Evolutionary conservation across 2,113 vertebrate species (phyloP).

Genomic region (Elephantulus edwardii): DNA sequence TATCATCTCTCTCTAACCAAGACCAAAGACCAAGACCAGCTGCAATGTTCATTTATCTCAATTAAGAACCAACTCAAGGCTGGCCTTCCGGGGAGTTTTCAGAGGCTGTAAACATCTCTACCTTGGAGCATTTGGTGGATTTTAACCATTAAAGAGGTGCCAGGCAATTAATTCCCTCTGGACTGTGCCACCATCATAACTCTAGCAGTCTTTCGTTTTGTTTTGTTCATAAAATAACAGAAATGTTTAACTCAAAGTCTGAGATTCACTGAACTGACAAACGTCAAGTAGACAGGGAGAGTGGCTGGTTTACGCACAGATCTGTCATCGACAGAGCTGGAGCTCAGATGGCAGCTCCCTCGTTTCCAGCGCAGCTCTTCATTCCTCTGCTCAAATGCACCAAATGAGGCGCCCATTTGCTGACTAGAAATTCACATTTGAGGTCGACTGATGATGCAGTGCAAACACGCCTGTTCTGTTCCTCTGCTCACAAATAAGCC

Average conservation of each 20-base stretch:
- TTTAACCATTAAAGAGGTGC: too few relatives aligned
- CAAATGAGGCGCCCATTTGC: slow-evolving; percentile 85
- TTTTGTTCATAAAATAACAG: background rate
- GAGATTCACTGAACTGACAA: slow-evolving; percentile 61
- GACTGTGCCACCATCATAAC: too few relatives aligned
- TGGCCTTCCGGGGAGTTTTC: too few relatives aligned
- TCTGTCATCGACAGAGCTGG: slow-evolving; percentile 74
- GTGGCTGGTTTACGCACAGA: slow-evolving; percentile 64
- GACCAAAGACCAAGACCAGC: background rate
- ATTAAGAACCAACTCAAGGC: too few relatives aligned
- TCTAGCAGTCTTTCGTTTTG: background rate
- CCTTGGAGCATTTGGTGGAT: too few relatives aligned
- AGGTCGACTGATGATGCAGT: slow-evolving; percentile 87
- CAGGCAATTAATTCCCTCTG: too few relatives aligned
- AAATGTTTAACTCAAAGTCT: slow-evolving; percentile 47
- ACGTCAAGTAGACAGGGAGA: slow-evolving; percentile 62
- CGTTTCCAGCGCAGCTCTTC: slow-evolving; percentile 80
- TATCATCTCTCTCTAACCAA: background rate
- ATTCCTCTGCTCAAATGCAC: slow-evolving; percentile 77
- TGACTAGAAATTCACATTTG: slow-evolving; percentile 86
- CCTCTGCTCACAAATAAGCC: slow-evolving; percentile 81
- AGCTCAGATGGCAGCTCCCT: slow-evolving; percentile 82
- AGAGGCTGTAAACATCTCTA: too few relatives aligned
- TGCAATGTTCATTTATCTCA: too few relatives aligned
- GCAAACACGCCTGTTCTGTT: slow-evolving; percentile 86